Percentiles rank a stretch among this genome's conserved stretches.
Conservation (phyloP, 1,140 invertebrate genomes). For the Metaphire vulgaris region DNA sequence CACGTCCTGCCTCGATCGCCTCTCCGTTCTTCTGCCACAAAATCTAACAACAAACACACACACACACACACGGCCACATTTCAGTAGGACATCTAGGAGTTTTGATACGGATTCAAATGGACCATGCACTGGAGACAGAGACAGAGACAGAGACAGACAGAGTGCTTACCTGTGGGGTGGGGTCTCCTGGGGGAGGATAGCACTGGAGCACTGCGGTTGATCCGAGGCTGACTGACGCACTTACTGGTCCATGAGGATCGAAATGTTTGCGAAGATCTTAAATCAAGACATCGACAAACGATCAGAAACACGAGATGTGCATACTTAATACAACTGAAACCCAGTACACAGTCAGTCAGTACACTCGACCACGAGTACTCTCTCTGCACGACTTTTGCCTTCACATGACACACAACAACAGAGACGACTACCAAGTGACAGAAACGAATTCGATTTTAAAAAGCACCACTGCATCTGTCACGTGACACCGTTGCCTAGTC, state of each 20-base stretch:
- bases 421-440: no score
- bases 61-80: no score
- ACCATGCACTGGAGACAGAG: background rate
- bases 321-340: no score
- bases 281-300: background rate
- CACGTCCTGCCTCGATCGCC: conserved; percentile 56
- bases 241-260: background rate
- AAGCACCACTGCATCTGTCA: no score
- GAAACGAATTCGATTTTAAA: no score
- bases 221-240: background rate
- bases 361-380: no score
- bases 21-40: conserved; percentile 53
- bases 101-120: background rate
- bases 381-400: no score
- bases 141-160: background rate
- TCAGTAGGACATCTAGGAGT: no score
- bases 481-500: no score
- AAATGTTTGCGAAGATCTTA: background rate
- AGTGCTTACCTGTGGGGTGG: background rate
- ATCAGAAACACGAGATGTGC: no score
- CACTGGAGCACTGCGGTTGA: background rate
- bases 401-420: no score
- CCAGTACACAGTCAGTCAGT: no score
- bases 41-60: conserved; percentile 41
- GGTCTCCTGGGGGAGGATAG: background rate